Evolutionary conservation across 2,888 invertebrate genomes (phyloP).

Genomic region (Lepidocyrtoides sp.): DNA sequence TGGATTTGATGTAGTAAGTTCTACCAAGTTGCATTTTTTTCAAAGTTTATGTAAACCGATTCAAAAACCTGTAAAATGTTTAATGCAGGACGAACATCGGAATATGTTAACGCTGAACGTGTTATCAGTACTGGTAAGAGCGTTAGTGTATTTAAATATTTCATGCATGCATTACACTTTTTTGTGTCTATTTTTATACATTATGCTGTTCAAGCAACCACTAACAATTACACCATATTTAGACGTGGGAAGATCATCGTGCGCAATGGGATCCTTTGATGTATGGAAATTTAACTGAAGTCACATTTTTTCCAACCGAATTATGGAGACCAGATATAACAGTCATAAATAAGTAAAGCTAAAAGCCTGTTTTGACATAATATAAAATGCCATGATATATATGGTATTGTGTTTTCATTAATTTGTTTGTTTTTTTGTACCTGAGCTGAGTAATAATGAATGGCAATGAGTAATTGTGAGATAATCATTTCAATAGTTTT

Average conservation of each 20-base stretch:
- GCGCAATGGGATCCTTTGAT: conserved; percentile 75
- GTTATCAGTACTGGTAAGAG: conserved; percentile 59
- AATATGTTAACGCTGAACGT: conserved; percentile 51
- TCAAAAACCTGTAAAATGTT: conserved; percentile 1
- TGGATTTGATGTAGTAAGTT: conserved; percentile 71
- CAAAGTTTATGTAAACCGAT: no score
- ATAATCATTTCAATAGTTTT: conserved; percentile 36
- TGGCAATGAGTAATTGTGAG: background rate
- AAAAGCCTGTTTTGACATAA: background rate
- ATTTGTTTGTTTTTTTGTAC: background rate
- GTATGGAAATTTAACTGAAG: conserved; percentile 67
- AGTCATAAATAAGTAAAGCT: conserved; percentile 61
- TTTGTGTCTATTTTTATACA: background rate
- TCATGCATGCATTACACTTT: background rate
- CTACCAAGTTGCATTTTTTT: background rate
- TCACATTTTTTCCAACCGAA: conserved; percentile 59
- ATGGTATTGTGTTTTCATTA: background rate
- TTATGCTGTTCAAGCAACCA: background rate
- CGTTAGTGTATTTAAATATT: background rate
- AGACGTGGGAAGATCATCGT: conserved; percentile 75
- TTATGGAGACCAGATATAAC: conserved; percentile 74
- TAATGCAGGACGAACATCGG: conserved; percentile 63
- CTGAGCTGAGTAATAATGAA: no score
- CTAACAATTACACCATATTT: background rate
- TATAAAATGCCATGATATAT: no score